Evolutionary conservation across 2,113 vertebrate genomes (phyloP), one percentile per base, ranked within the genome.

Genomic region (Chitala chitala): DNA sequence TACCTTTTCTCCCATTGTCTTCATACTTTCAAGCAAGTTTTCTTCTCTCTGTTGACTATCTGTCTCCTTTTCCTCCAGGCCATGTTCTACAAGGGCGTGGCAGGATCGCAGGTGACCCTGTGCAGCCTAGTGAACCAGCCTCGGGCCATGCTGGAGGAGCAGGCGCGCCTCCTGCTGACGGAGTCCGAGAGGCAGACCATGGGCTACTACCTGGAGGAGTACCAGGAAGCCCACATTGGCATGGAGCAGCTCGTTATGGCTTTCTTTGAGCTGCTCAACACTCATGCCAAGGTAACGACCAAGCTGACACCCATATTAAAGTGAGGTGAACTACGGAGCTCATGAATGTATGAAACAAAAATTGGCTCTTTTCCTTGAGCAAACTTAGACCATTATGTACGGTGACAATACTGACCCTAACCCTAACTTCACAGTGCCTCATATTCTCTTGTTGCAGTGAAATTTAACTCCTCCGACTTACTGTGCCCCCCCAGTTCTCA

Each of bases 191-290:
- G 89, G 0, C 86, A 92, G 46, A 97, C 96, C 77, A 92, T 98
- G 94, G 87, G 61, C 44, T 98, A 97, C 86, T 98, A 98, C 87
- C 85, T 98, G 59, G 91, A 94, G 1, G 93, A 98, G 88, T 98
- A 98, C 84, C 93, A 92, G 48, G 82, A 92, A 0, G 88, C 88
- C 58, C 89, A 94, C 76, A 87, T 98, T 61, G 85, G 90, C 0
- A 91, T 96, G 73, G 91, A 94, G 44, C 88, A 94, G 0, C 89
- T 98, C 2, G 82, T 91, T 80, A 94, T 95, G 92, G 95, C 95
- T 0, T 89, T 98, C 78, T 96, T 94, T 0, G 94, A 98, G 82
- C 91, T 98, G 38, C 93, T 98, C 86, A 95, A 98, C 86, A 98
- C 96, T 0, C 95, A 95, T 0, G 93, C 95, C 78, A 98, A 98